Conservation (phyloP, 2,113 vertebrate species). For the Ciconia stormi region DNA sequence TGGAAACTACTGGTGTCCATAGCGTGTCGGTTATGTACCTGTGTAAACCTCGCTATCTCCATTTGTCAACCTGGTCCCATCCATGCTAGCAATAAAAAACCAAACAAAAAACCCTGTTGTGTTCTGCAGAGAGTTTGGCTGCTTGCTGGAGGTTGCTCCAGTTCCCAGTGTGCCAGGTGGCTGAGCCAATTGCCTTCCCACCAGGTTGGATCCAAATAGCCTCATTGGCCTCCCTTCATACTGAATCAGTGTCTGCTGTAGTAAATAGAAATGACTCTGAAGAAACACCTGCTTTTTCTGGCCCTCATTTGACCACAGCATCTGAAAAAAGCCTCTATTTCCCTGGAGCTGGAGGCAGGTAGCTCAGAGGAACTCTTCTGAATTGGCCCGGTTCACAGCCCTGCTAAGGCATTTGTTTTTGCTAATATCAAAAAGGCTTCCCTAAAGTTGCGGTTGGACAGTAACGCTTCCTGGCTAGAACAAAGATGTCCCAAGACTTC, state of each 20-base stretch:
- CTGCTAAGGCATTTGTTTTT: background rate
- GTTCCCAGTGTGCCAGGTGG: background rate
- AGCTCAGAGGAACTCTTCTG: background rate
- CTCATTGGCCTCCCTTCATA: background rate
- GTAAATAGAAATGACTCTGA: background rate
- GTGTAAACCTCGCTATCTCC: background rate
- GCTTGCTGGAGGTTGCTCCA: background rate
- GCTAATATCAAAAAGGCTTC: fast-evolving
- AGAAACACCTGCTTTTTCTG: background rate
- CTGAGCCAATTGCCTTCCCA: background rate
- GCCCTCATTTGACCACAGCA: background rate
- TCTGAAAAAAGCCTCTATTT: background rate
- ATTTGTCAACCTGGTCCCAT: background rate
- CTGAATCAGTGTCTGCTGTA: background rate
- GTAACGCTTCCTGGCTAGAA: fast-evolving
- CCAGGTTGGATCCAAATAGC: background rate
- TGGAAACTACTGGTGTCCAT: background rate
- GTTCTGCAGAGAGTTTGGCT: background rate
- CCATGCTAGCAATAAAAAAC: background rate
- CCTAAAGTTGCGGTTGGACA: background rate
- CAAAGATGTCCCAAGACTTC: background rate
- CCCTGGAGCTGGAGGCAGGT: background rate
- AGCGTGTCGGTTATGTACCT: background rate
- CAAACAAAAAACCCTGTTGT: background rate
- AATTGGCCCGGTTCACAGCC: background rate